Percentiles rank a stretch among this genome's conserved stretches.
Evolutionary conservation across 2,888 invertebrate genomes (phyloP).

Genomic region (Unio pictorum): DNA sequence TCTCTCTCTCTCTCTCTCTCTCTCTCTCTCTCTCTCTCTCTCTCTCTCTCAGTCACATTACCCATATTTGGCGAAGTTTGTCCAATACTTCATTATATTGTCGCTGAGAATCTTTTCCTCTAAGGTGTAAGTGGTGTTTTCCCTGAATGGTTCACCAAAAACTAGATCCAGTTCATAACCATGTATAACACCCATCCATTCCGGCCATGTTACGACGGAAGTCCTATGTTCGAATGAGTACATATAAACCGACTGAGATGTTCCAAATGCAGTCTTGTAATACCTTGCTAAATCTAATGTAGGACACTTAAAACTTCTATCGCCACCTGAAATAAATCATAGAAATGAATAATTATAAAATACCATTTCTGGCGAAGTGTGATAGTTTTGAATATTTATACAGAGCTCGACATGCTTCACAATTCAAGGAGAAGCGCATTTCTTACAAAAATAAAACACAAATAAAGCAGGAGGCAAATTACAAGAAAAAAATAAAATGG

Average conservation of each 20-base stretch:
- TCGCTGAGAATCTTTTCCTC: neutral
- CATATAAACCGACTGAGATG: conserved; percentile 25
- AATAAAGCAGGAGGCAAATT: too few relatives aligned
- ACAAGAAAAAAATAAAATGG: too few relatives aligned
- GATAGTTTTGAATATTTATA: too few relatives aligned
- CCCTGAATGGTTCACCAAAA: conserved; percentile 55
- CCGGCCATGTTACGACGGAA: conserved; percentile 50
- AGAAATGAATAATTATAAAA: too few relatives aligned
- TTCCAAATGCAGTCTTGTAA: neutral
- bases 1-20: too few relatives aligned
- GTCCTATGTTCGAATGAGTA: conserved; percentile 53
- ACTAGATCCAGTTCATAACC: conserved; percentile 63
- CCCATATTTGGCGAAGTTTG: conserved; percentile 1
- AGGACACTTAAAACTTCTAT: neutral
- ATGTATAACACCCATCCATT: conserved; percentile 64
- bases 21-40: too few relatives aligned
- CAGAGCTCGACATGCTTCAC: too few relatives aligned
- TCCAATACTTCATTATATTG: neutral
- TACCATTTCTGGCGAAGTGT: too few relatives aligned
- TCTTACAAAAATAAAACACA: too few relatives aligned
- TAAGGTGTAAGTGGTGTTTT: neutral
- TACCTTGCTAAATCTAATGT: neutral
- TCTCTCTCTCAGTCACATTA: neutral
- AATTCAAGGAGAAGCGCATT: too few relatives aligned
- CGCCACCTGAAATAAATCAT: too few relatives aligned